Percentiles rank a stretch among this genome's conserved stretches.
Conservation (phyloP, 2,797 vertebrate species). For the Rallus crepitans region DNA sequence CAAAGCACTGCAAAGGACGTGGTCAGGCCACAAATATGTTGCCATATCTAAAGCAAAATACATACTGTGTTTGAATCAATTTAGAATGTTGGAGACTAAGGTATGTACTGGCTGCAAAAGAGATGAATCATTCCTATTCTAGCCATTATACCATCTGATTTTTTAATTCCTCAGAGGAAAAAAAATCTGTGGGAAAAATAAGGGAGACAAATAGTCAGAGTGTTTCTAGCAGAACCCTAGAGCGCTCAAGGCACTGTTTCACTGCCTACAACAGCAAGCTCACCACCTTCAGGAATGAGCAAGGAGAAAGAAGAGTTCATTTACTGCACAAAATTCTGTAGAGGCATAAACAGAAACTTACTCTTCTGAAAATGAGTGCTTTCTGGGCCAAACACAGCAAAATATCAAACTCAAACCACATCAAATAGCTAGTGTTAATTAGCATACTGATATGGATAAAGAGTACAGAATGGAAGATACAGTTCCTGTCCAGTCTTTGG, state of each 20-base stretch:
- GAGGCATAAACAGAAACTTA: constrained; percentile 61
- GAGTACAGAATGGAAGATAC: constrained; percentile 61
- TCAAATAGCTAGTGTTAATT: neutral
- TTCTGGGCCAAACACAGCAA: constrained; percentile 62
- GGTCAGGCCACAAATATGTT: neutral
- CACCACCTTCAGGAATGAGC: constrained; percentile 54
- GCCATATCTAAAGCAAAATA: neutral
- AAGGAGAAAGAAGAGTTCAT: constrained; percentile 66
- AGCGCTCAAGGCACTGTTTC: constrained; percentile 39
- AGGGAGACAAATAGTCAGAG: neutral
- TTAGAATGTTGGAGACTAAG: neutral
- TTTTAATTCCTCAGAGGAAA: constrained; percentile 45
- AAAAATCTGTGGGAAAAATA: constrained; percentile 34
- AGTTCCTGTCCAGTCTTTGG: neutral
- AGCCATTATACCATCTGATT: neutral
- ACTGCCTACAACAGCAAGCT: constrained; percentile 53
- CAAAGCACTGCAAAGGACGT: neutral
- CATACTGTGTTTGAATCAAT: neutral
- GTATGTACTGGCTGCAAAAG: neutral
- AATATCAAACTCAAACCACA: constrained; percentile 63
- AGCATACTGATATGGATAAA: neutral
- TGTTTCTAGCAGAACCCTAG: constrained; percentile 36
- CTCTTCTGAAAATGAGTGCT: constrained; percentile 34
- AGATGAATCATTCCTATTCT: neutral
- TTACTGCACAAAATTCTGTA: constrained; percentile 34